phyloP scores from a whole-genome alignment of 2,113 vertebrate genomes.

The Leucopsar rothschildi region DNA sequence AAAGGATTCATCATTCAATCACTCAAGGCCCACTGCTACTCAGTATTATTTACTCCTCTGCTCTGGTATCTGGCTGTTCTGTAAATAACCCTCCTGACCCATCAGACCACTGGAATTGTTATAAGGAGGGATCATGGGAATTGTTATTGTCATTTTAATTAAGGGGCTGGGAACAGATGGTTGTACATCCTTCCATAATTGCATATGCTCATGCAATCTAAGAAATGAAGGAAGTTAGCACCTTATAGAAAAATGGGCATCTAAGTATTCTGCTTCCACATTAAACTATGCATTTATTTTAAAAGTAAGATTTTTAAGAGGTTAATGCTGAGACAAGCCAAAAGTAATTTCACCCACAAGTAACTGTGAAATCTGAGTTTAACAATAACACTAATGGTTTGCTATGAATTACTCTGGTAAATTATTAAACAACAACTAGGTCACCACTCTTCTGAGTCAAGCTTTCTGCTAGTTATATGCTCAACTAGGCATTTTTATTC shows the following conservation, averaged over 20 bases:
- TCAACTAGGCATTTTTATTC: background rate
- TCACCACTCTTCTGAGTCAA: background rate
- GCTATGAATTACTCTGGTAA: background rate
- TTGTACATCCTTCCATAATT: background rate
- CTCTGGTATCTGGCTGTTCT: background rate
- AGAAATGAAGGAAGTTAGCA: background rate
- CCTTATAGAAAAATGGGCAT: background rate
- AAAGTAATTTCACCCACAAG: background rate
- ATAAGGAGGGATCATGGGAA: background rate
- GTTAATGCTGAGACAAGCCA: background rate
- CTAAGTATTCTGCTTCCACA: background rate
- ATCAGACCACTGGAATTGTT: background rate
- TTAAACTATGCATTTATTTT: background rate
- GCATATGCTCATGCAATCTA: background rate
- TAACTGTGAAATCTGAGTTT: background rate
- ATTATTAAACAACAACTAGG: background rate
- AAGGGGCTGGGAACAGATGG: background rate
- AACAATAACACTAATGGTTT: background rate
- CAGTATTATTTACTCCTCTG: background rate
- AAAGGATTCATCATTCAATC: background rate
- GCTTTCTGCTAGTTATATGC: background rate
- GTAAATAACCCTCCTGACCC: background rate
- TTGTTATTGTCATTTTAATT: fast-evolving
- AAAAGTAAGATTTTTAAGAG: background rate
- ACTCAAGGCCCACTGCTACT: background rate